Base-by-base conservation (phyloP, 1,140 invertebrate species). In the Cheumatopsyche charites region DNA sequence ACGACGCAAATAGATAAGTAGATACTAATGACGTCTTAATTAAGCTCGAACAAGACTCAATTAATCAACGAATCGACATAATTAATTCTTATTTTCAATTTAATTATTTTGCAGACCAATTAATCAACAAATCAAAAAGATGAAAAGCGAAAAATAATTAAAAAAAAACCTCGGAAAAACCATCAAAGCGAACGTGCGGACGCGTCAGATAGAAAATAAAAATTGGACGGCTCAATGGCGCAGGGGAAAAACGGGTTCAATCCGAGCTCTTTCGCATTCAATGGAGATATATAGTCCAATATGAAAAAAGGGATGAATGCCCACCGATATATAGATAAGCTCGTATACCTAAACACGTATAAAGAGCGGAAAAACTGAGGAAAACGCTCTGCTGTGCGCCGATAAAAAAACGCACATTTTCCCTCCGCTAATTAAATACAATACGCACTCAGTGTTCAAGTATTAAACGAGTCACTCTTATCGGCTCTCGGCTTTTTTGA, bases 381-480 rank as follows among this genome's bases (percentile, higher is more conserved):
- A n/a, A 41, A 21, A 23, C 29, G 15, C 23, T 63, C 11, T 15
- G 21, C 42, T 13, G 13, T 63, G 12, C 29, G 29, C 11, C 12
- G 21, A 63, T 42, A 11, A 63, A 42, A 42, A 63, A 19, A 17
- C 62, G 26, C 29, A 3, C 29, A 42, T 63, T 63, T 63, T 63
- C 29, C 62, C 13, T 29, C 42, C 62, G 29, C 62, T 63, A 63
- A 63, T 63, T 63, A 63, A 63, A 63, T 63, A 63, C 36, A 63
- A 63, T 63, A 58, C 23, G 55, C 13, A 23, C 21, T 58, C 21
- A 19, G 21, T 58, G 12, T 58, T 58, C 55, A 26, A 13, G 12
- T 26, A n/a, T 58, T 25, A 58, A 58, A 25, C 21, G 55, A 58
- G 23, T n/a, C 55, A 26, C 23, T 25, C 7, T 25, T 9, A 58